phyloP scores from a whole-genome alignment of 2,113 vertebrate species.

The Cavia porcellus region DNA sequence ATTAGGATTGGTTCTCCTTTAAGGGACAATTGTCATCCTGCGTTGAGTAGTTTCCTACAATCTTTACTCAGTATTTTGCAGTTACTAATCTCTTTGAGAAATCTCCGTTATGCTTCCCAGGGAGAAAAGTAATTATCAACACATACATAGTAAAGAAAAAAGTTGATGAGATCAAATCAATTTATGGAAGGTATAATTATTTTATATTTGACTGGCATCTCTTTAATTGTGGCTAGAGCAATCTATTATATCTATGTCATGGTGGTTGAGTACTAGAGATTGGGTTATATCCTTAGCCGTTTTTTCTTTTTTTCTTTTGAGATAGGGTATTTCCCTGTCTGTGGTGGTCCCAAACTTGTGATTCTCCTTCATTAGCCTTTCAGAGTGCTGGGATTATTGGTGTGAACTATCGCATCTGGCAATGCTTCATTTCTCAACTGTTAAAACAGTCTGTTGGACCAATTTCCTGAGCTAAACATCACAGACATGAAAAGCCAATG shows the following conservation, averaged over 20 bases:
- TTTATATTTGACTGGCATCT: slow-evolving; percentile 38
- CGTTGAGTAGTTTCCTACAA: neutral
- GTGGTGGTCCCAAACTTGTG: neutral
- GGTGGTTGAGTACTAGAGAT: neutral
- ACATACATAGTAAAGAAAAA: slow-evolving; percentile 1
- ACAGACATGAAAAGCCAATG: neutral
- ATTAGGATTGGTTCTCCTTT: neutral
- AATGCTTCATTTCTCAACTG: slow-evolving; percentile 1
- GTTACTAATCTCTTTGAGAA: neutral
- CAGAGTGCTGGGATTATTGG: neutral
- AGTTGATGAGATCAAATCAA: neutral
- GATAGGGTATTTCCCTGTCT: neutral
- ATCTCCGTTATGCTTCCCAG: slow-evolving; percentile 3
- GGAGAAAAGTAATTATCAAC: slow-evolving; percentile 16
- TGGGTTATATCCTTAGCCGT: neutral
- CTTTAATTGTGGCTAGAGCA: neutral
- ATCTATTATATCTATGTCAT: neutral
- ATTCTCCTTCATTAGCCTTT: neutral
- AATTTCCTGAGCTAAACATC: slow-evolving; percentile 51
- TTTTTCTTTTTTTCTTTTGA: neutral
- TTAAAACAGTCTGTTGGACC: neutral
- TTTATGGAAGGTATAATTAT: slow-evolving; percentile 25
- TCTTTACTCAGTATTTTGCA: neutral
- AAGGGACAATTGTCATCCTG: neutral
- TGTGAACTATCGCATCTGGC: neutral